A percentile compares a stretch with the other conserved stretches of the same genome.
Evolutionary conservation across 2,113 vertebrate genomes (phyloP).

Genomic region (Malurus elegans): DNA sequence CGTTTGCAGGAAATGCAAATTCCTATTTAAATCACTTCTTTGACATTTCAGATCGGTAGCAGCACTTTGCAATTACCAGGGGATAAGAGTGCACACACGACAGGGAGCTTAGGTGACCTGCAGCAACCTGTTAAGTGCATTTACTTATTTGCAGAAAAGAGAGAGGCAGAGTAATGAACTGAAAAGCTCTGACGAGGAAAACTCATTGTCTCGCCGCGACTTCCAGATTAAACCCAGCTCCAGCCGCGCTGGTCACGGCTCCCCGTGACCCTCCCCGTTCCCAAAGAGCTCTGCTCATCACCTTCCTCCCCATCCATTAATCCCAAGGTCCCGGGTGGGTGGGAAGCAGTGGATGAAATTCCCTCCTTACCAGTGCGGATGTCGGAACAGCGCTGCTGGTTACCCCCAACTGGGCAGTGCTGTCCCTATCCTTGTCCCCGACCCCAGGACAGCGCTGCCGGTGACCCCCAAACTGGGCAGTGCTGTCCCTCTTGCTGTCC

Average conservation of each 20-base stretch:
- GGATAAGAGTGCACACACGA: slow-evolving; percentile 6
- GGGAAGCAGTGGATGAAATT: not conserved
- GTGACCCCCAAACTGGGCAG: too few species aligned
- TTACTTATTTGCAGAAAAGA: slow-evolving; percentile 39
- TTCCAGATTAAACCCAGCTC: not conserved
- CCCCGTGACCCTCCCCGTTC: not conserved
- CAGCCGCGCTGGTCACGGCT: not conserved
- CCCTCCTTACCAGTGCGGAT: not conserved
- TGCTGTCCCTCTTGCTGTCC: not conserved
- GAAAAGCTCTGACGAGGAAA: not conserved
- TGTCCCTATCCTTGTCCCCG: not conserved
- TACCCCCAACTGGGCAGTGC: not conserved
- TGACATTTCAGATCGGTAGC: slow-evolving; percentile 27
- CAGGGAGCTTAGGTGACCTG: slow-evolving; percentile 36
- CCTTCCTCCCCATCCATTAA: rapidly evolving
- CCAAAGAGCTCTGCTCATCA: rapidly evolving
- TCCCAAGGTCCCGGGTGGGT: not conserved
- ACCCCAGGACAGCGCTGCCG: not conserved
- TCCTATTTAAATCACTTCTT: slow-evolving; percentile 26
- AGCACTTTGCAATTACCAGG: slow-evolving; percentile 7
- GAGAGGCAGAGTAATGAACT: slow-evolving; percentile 28
- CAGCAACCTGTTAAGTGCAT: slow-evolving; percentile 20
- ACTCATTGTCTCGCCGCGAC: not conserved
- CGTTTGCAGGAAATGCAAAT: not conserved
- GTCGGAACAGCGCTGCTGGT: rapidly evolving